phyloP scores from a whole-genome alignment of 2,888 invertebrate species.

The Peribatodes rhomboidaria region DNA sequence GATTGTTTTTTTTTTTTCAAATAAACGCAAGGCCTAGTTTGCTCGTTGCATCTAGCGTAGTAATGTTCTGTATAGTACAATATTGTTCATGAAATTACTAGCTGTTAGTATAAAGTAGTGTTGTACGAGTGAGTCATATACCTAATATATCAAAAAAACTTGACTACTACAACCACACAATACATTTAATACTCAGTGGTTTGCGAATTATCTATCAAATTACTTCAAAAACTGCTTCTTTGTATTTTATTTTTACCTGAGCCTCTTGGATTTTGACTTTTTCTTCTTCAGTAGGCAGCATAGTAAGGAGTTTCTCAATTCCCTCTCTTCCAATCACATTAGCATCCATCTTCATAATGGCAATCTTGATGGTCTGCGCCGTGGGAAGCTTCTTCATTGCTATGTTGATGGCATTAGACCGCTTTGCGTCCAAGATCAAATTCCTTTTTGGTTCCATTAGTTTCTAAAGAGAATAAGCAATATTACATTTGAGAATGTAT shows the following conservation, averaged over 20 bases:
- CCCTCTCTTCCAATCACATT: conserved; percentile 99
- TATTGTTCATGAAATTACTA: not conserved
- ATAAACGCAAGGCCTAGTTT: not conserved
- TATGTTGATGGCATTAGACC: conserved; percentile 99
- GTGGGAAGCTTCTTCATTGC: conserved; percentile 99
- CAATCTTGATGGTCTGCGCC: conserved; percentile 99
- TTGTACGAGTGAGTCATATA: no score
- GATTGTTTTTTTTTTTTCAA: not conserved
- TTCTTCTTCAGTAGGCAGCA: conserved; percentile 99
- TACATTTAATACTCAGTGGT: not conserved
- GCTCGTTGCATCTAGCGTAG: no score
- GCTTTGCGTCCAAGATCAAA: conserved; percentile 97
- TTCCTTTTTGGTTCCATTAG: conserved; percentile 82
- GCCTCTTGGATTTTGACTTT: conserved; percentile 98
- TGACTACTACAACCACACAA: not conserved
- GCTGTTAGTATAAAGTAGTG: no score
- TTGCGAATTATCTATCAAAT: no score
- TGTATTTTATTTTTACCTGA: conserved; percentile 80
- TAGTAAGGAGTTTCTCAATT: conserved; percentile 98
- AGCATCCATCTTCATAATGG: conserved; percentile 99
- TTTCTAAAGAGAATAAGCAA: conserved; percentile 61
- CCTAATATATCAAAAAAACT: no score
- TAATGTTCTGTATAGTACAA: no score
- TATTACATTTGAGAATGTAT: not conserved
- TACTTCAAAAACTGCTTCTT: not conserved